These are phyloP conservation scores for Synergus japonicus DNA, from an alignment of 2,888 invertebrate genomes.

Conservation along the genomic window DNA sequence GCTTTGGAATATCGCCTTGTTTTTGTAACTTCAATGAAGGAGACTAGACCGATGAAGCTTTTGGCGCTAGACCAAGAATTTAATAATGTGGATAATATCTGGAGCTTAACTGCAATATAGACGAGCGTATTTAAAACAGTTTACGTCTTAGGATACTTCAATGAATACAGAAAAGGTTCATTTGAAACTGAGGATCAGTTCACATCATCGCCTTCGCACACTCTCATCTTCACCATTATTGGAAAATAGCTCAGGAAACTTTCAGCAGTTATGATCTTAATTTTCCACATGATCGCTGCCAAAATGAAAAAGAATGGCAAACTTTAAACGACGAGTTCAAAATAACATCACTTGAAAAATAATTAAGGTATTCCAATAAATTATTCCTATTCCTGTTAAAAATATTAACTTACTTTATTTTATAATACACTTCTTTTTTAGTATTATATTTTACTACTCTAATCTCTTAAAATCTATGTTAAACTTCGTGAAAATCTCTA, in stretches of 20 bases:
- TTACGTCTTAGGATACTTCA: neutral
- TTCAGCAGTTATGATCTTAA: conserved; percentile 33
- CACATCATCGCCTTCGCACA: neutral
- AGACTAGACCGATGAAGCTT: neutral
- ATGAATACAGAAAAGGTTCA: conserved; percentile 1
- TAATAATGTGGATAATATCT: conserved; percentile 8
- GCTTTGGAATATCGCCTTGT: neutral
- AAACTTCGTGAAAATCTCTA: too few relatives aligned
- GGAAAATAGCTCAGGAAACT: conserved; percentile 16
- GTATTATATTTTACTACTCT: too few relatives aligned
- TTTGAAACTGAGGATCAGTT: conserved; percentile 12
- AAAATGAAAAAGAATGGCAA: neutral
- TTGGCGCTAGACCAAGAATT: neutral
- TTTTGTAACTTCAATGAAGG: neutral
- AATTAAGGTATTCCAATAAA: neutral
- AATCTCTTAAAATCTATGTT: too few relatives aligned
- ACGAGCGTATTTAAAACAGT: neutral
- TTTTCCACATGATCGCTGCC: conserved; percentile 26
- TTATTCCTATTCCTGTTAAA: too few relatives aligned
- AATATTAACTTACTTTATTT: too few relatives aligned
- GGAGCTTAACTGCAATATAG: neutral
- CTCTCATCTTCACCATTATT: neutral
- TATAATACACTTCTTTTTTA: too few relatives aligned
- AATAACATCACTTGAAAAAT: neutral
- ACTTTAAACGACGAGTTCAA: conserved; percentile 8